Percentiles rank a stretch among this genome's conserved stretches.
Conservation (phyloP, 2,797 vertebrate species). For the Margarornis squamiger region DNA sequence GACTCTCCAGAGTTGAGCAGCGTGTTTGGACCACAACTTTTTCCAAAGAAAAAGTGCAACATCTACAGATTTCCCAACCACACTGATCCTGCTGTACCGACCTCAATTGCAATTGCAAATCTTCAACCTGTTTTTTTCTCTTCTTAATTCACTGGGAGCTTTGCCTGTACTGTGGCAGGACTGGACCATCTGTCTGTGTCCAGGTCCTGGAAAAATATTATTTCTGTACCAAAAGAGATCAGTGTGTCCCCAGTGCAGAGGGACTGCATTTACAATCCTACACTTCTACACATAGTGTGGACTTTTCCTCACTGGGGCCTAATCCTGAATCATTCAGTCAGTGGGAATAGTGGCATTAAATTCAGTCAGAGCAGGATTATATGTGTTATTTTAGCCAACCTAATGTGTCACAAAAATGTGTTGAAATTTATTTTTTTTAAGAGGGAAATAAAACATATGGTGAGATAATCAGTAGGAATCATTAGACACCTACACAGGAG, state of each 20-base stretch:
- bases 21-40: background rate
- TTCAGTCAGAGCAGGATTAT: background rate
- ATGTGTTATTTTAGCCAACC: background rate
- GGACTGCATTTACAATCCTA: background rate
- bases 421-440: background rate
- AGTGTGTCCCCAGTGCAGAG: background rate
- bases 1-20: background rate
- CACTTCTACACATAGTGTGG: background rate
- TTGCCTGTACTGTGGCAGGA: background rate
- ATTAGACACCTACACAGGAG: conserved; percentile 28
- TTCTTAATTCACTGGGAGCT: background rate
- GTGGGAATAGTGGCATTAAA: background rate
- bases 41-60: background rate
- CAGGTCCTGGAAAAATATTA: background rate
- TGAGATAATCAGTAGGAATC: conserved; percentile 39
- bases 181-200: background rate
- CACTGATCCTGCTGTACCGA: background rate
- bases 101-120: background rate
- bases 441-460: conserved; percentile 6
- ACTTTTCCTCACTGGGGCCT: background rate
- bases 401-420: background rate
- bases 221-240: background rate
- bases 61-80: background rate
- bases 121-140: background rate
- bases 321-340: background rate